phyloP scores from a whole-genome alignment of 2,888 invertebrate species.

The Ceraclea dissimilis region DNA sequence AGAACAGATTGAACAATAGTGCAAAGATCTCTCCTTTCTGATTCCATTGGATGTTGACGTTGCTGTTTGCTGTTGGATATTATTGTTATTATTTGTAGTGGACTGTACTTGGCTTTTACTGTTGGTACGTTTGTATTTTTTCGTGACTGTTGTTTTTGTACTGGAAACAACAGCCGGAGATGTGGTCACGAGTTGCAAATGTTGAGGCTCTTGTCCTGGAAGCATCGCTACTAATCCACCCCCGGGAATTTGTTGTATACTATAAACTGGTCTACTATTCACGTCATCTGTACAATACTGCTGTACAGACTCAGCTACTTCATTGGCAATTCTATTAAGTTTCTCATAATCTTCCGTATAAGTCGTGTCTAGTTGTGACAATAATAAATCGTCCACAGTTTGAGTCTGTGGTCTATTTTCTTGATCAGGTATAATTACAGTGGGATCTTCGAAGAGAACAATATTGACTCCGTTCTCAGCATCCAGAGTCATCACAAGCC shows the following conservation, averaged over 20 bases:
- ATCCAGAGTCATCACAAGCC: conserved; percentile 40
- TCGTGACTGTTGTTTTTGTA: conserved; percentile 51
- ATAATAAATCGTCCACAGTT: conserved; percentile 61
- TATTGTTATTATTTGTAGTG: conserved; percentile 15
- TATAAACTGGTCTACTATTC: conserved; percentile 48
- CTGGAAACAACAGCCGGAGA: conserved; percentile 56
- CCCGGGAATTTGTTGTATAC: conserved; percentile 46
- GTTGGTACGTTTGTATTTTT: conserved; percentile 64
- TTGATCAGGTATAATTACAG: conserved; percentile 37
- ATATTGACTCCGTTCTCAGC: conserved; percentile 38
- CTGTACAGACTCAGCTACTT: conserved; percentile 70
- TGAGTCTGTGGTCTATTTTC: conserved; percentile 52
- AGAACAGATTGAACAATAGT: conserved; percentile 89
- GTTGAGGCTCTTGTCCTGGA: conserved; percentile 41
- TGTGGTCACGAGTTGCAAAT: conserved; percentile 47
- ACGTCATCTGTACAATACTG: conserved; percentile 57
- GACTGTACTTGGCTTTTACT: conserved; percentile 45
- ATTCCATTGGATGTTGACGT: conserved; percentile 64
- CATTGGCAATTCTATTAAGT: conserved; percentile 74
- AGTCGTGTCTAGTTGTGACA: conserved; percentile 60
- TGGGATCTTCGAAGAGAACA: conserved; percentile 45
- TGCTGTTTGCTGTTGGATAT: conserved; percentile 38
- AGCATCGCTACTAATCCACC: conserved; percentile 45
- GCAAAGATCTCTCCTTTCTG: conserved; percentile 77
- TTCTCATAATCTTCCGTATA: conserved; percentile 80